These are phyloP conservation scores for Sardinella longiceps DNA, from an alignment of 2,797 vertebrate genomes.

Conservation along the genomic window DNA sequence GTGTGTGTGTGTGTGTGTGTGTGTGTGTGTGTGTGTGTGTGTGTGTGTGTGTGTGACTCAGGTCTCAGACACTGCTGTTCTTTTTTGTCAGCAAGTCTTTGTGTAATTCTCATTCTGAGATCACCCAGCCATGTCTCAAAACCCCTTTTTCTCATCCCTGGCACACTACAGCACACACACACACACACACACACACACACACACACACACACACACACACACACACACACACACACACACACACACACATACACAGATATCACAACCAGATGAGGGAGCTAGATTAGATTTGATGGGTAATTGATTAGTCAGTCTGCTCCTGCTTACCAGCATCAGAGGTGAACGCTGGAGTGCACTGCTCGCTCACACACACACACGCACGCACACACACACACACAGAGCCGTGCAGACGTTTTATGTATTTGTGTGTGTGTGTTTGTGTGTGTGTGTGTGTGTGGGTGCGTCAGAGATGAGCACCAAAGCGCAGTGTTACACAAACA, in stretches of 20 bases:
- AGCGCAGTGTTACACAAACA: too few relatives aligned
- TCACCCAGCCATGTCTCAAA: not conserved
- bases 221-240: too few relatives aligned
- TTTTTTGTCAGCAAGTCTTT: not conserved
- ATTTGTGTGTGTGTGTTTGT: not conserved
- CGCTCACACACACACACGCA: not conserved
- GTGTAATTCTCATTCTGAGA: not conserved
- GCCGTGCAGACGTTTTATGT: not conserved
- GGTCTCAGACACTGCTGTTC: not conserved
- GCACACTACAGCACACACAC: not conserved
- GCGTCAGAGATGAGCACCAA: too few relatives aligned
- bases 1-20: too few relatives aligned
- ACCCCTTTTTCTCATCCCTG: not conserved
- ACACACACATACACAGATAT: not conserved
- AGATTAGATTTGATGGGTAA: not conserved
- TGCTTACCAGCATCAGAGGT: not conserved
- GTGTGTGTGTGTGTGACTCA: not conserved
- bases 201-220: too few relatives aligned
- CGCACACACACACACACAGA: not conserved
- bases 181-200: constrained; percentile 7
- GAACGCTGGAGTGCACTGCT: not conserved
- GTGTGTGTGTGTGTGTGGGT: not conserved
- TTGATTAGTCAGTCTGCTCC: not conserved
- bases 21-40: not conserved
- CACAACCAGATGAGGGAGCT: not conserved